Evolutionary conservation across 2,797 vertebrate genomes (phyloP), one percentile per base, ranked within the genome.

Genomic region (Periophthalmus magnuspinnatus): DNA sequence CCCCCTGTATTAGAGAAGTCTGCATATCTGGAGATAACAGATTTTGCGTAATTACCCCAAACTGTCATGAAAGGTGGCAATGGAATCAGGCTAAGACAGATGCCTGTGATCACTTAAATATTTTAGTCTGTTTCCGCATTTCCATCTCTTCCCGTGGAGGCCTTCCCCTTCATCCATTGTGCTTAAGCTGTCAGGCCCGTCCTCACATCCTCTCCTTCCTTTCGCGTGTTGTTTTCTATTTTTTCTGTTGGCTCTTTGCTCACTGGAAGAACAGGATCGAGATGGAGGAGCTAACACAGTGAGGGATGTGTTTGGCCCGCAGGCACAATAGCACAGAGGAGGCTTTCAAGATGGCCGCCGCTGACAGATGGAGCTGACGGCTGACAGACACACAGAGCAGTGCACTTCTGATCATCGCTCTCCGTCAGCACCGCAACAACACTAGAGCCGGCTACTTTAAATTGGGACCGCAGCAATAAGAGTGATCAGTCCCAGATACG

Each of bases 321-420:
- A 87, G 89, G 85, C 82, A 85, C 77, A 87, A 84, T 60, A 81
- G 84, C 83, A 86, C 76, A 78, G 83, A 80, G 60, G 80, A 88
- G 83, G 74, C 86, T 90, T 91, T 88, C 88, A 89, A 91, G 84
- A 87, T 85, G 77, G 71, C 72, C 24, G 8, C 68, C 6, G 81
- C 82, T 89, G 90, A 91, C 90, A 88, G 86, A 89, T 84, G 88
- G 83, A 64, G 6, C 72, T 87, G 88, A 90, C 60, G 86, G 77
- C 86, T 89, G 86, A 89, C 86, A 88, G 85, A 88, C 84, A 80
- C 72, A 80, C 69, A 56, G 55, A 56, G 81, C 77, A 83, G 81
- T 81, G 45, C 21, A 71, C 72, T 72, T 84, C 74, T 73, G 79
- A 82, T 82, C 69, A 0, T 64, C 77, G 2, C 58, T 21, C 79